Evolutionary conservation across 2,113 vertebrate species (phyloP), one percentile per base, ranked within the genome.

Genomic region (Microcebus tavaratra): DNA sequence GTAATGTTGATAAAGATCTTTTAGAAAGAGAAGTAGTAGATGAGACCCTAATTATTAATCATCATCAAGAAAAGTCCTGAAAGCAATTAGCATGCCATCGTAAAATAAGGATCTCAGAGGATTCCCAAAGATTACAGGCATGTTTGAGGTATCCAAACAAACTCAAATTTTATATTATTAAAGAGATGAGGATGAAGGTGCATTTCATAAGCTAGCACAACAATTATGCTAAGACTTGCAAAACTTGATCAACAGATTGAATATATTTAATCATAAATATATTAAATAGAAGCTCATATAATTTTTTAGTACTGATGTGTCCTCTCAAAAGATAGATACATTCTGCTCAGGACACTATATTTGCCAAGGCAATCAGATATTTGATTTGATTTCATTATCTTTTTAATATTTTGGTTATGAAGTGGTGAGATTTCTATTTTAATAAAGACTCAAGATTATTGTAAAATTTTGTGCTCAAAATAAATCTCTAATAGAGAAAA

Each of bases 1-100:
- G 95, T 97, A 97, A 97, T 95, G 83, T 48, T 68, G 83, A 93
- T 93, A 97, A 97, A 95, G 89, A 45, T 94, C 93, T 97, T 95
- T 65, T 50, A 94, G 80, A 97, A 97, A 96, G 17, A 97, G 67
- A 94, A 93, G 75, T 72, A 81, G 45, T 93, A 91, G 87, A 96
- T 94, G 95, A 93, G 31, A 83, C 39, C 50, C 55, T 96, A 94
- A 93, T 95, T 96, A 97, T 95, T 97, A 94, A 97, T 97, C 65
- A 97, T 91, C 89, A 93, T 95, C 75, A 97, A 91, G 57, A 87
- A 94, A 91, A 91, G 36, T 72, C 79, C 50, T 97, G 50, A 84
- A 12, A 95, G 86, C 72, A 96, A 96, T 97, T 96, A 95, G 2
- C 23, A 83, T 0, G 48, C 29, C 13, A 59, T 88, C 6, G 15